These are phyloP conservation scores for Aphaenogaster rudis DNA, from an alignment of 1,140 invertebrate species.

Conservation along the genomic window DNA sequence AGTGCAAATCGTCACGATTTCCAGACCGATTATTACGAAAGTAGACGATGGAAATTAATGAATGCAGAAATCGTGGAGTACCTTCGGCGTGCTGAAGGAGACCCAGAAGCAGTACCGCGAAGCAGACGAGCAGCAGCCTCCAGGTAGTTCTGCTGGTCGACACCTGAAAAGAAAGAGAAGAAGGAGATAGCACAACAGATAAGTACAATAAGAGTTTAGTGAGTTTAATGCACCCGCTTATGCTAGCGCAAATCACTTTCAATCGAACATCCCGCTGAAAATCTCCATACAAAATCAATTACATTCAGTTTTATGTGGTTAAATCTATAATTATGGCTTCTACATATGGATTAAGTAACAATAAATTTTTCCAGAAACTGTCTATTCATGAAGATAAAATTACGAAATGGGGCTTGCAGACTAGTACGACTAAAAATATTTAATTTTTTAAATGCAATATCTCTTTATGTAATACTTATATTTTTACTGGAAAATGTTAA, in stretches of 20 bases:
- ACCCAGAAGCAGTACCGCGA: constrained; percentile 79
- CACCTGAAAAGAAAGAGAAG: constrained; percentile 79
- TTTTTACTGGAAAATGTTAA: neutral
- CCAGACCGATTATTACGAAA: constrained; percentile 22
- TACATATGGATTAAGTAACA: neutral
- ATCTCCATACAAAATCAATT: neutral
- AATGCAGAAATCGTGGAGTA: constrained; percentile 66
- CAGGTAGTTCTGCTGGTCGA: constrained; percentile 76
- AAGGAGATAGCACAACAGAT: constrained; percentile 9
- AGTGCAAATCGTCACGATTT: constrained; percentile 4
- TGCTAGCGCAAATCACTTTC: neutral
- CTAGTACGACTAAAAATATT: no score
- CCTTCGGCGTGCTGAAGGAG: constrained; percentile 83
- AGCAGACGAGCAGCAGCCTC: constrained; percentile 79
- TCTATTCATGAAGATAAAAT: neutral
- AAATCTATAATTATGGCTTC: neutral
- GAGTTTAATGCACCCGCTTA: neutral
- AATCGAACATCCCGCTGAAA: neutral
- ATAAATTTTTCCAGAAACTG: neutral
- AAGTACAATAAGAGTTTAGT: constrained; percentile 19
- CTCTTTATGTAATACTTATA: neutral
- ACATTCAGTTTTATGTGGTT: neutral
- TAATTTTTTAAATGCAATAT: no score
- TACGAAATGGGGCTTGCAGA: neutral
- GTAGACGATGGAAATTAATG: neutral